These are phyloP conservation scores for Poeciliopsis prolifica DNA, from an alignment of 2,113 vertebrate genomes.

Conservation along the genomic window DNA sequence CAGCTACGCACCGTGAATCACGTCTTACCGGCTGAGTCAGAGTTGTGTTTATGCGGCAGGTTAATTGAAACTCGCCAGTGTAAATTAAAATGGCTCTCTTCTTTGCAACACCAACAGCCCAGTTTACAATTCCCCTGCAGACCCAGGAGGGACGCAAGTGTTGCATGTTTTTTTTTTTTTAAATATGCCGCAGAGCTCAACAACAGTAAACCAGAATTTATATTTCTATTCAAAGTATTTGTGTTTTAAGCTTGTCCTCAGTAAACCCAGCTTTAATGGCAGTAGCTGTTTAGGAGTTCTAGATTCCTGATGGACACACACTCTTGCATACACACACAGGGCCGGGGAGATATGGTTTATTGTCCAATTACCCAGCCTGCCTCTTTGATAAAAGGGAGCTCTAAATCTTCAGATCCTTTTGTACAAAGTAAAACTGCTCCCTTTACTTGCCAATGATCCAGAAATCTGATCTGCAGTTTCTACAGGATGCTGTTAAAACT, in stretches of 20 bases:
- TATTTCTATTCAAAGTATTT: neutral
- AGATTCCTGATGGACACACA: slow-evolving; percentile 9
- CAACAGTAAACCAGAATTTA: slow-evolving; percentile 28
- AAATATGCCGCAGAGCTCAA: neutral
- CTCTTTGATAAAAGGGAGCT: slow-evolving; percentile 37
- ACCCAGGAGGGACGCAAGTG: slow-evolving; percentile 6
- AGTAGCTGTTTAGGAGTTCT: slow-evolving; percentile 33
- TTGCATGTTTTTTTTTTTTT: neutral
- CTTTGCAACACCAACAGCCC: slow-evolving; percentile 38
- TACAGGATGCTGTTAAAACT: neutral
- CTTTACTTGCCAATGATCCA: neutral
- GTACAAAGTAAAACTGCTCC: slow-evolving; percentile 26
- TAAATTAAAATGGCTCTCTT: slow-evolving; percentile 52
- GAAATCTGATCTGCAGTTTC: neutral
- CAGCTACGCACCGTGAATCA: slow-evolving; percentile 12
- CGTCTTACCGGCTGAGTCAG: slow-evolving; percentile 32
- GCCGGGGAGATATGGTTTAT: slow-evolving; percentile 49
- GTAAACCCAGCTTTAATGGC: slow-evolving; percentile 36
- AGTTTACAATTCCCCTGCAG: slow-evolving; percentile 37
- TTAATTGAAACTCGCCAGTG: slow-evolving; percentile 57
- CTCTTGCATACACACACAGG: neutral
- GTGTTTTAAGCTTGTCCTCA: slow-evolving; percentile 39
- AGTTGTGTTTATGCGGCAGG: slow-evolving; percentile 29
- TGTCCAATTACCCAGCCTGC: slow-evolving; percentile 64
- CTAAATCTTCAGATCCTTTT: slow-evolving; percentile 59